A percentile compares a stretch with the other conserved stretches of the same genome.
phyloP scores from a whole-genome alignment of 1,140 invertebrate genomes.

The Heliconius nattereri region DNA sequence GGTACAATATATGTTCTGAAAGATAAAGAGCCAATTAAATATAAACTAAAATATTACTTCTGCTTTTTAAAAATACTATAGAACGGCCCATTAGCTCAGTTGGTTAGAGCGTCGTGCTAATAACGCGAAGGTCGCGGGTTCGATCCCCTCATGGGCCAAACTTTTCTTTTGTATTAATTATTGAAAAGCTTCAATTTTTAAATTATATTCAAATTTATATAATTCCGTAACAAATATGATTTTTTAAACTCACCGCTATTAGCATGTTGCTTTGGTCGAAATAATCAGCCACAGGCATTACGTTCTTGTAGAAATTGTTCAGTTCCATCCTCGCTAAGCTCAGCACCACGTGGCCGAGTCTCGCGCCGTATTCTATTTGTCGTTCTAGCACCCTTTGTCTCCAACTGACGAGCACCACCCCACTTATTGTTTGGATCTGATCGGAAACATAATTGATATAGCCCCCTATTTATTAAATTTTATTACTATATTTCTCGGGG shows the following conservation, averaged over 20 bases:
- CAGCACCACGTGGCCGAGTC: conserved; percentile 92
- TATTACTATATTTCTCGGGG: too few relatives aligned
- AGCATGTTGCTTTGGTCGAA: conserved; percentile 93
- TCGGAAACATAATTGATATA: not conserved
- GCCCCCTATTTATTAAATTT: too few relatives aligned
- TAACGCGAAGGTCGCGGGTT: conserved; percentile 48
- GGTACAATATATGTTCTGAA: not conserved
- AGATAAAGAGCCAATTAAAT: not conserved
- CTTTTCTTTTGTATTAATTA: not conserved
- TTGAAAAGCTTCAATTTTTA: not conserved
- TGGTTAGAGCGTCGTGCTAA: conserved; percentile 46
- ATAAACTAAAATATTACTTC: not conserved
- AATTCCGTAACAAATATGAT: too few relatives aligned
- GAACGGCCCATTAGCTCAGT: conserved; percentile 44
- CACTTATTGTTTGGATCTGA: conserved; percentile 93
- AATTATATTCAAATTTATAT: not conserved
- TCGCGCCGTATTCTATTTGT: conserved; percentile 94
- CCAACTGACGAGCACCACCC: conserved; percentile 92
- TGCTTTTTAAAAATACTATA: not conserved
- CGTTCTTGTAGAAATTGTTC: conserved; percentile 93
- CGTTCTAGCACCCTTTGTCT: conserved; percentile 90
- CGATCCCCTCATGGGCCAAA: conserved; percentile 43
- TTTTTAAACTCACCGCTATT: conserved; percentile 84
- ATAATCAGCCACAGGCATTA: conserved; percentile 94
- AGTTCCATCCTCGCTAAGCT: conserved; percentile 93